A percentile compares a stretch with the other conserved stretches of the same genome.
Evolutionary conservation across 2,888 invertebrate genomes (phyloP).

Genomic region (Protula sp.): DNA sequence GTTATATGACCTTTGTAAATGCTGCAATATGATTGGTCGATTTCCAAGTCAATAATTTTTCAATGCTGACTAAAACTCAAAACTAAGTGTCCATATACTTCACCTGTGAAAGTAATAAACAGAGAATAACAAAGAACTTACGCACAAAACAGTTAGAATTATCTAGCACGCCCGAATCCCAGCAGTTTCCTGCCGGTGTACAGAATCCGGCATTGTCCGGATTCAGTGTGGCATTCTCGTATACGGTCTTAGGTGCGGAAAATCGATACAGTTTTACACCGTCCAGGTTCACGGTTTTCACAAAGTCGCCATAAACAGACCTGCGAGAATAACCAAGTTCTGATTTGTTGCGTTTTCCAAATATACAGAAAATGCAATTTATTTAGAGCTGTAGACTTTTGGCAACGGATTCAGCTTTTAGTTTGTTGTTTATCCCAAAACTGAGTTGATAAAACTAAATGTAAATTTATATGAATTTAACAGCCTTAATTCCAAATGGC

Average conservation of each 20-base stretch:
- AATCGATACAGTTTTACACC: slow-evolving; percentile 37
- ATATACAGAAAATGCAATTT: background rate
- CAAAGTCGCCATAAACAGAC: slow-evolving; percentile 35
- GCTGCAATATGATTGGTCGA: too few species aligned
- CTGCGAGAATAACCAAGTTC: slow-evolving; percentile 26
- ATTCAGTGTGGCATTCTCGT: background rate
- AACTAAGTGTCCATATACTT: background rate
- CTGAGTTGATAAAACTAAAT: too few species aligned
- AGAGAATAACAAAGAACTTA: background rate
- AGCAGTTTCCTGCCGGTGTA: background rate
- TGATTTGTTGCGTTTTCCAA: too few species aligned
- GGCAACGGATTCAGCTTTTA: too few species aligned
- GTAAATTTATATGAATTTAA: too few species aligned
- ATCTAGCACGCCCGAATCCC: background rate
- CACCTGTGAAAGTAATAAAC: background rate
- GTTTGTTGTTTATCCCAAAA: too few species aligned
- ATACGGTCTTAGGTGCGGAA: slow-evolving; percentile 17
- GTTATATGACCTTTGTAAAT: too few species aligned
- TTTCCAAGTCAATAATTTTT: too few species aligned
- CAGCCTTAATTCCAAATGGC: too few species aligned
- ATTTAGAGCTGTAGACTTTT: background rate
- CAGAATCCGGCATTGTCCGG: slow-evolving; percentile 1
- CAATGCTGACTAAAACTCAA: too few species aligned
- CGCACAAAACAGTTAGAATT: background rate
- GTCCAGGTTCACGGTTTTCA: slow-evolving; percentile 26